Conservation (phyloP, 2,797 vertebrate genomes). For the Syngnathus acus region DNA sequence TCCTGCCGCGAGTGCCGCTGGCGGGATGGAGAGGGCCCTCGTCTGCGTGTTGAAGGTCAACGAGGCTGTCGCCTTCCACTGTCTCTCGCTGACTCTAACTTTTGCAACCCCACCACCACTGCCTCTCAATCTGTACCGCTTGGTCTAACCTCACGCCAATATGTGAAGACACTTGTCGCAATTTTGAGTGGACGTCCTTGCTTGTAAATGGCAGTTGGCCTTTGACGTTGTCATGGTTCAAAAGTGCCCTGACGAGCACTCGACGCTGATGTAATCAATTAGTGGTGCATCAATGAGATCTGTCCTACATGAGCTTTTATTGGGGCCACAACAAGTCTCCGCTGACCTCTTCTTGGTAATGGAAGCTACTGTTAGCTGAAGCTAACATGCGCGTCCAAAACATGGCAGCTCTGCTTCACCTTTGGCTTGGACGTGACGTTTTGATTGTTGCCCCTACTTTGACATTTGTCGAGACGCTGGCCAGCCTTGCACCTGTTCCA, state of each 20-base stretch:
- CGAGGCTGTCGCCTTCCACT: slow-evolving; percentile 56
- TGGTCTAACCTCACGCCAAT: slow-evolving; percentile 20
- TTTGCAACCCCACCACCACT: too few relatives aligned
- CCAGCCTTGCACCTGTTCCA: slow-evolving; percentile 53
- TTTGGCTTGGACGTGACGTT: background rate
- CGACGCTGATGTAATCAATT: background rate
- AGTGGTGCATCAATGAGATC: background rate
- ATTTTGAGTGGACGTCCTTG: background rate
- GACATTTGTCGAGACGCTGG: slow-evolving; percentile 12
- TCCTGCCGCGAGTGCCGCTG: slow-evolving; percentile 69
- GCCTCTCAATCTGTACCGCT: background rate
- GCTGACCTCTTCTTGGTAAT: too few relatives aligned
- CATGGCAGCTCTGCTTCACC: too few relatives aligned
- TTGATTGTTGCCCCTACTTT: background rate
- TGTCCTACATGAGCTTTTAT: background rate
- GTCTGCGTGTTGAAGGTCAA: slow-evolving; percentile 72
- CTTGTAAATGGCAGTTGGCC: background rate
- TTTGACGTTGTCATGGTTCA: background rate
- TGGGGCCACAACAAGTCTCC: too few relatives aligned
- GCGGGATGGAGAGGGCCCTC: slow-evolving; percentile 63
- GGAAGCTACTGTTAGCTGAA: too few relatives aligned
- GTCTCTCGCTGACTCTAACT: slow-evolving; percentile 53
- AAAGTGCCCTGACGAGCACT: background rate
- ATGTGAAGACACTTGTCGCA: too few relatives aligned
- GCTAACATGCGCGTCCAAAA: too few relatives aligned